These are phyloP conservation scores for Caracal caracal DNA, from an alignment of 2,113 vertebrate genomes.

Conservation along the genomic window DNA sequence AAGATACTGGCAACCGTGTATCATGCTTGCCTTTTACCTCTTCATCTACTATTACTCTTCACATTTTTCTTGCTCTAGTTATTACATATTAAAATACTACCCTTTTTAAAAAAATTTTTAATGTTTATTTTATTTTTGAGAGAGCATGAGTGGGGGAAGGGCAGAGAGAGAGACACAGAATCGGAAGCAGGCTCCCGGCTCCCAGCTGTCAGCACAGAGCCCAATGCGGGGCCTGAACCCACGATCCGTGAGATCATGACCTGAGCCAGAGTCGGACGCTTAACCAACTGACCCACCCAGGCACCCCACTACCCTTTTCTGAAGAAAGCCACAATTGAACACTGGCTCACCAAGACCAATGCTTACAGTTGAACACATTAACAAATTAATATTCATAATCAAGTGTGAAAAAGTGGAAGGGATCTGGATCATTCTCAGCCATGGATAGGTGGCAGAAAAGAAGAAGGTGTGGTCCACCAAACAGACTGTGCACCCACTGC, in stretches of 20 bases:
- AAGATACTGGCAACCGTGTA: not conserved
- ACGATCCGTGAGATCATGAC: too few relatives aligned
- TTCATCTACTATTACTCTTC: not conserved
- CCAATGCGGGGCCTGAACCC: too few relatives aligned
- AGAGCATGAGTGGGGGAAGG: too few relatives aligned
- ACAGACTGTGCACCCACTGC: not conserved
- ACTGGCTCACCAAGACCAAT: not conserved
- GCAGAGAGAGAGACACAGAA: too few relatives aligned
- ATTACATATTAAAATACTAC: not conserved
- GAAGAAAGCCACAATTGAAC: not conserved
- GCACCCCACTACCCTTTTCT: not conserved
- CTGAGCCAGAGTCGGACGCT: too few relatives aligned
- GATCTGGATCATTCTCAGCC: not conserved
- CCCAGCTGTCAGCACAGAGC: too few relatives aligned
- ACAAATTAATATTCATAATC: constrained; percentile 16
- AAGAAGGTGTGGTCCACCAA: not conserved
- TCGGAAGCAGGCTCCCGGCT: too few relatives aligned
- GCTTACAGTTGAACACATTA: not conserved
- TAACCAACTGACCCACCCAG: too few relatives aligned
- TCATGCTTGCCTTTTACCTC: not conserved
- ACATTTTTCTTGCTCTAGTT: constrained; percentile 50
- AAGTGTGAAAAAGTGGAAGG: not conserved
- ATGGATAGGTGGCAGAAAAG: not conserved
- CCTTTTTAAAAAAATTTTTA: too few relatives aligned
- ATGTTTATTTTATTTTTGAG: too few relatives aligned